Base-by-base conservation (phyloP, 2,888 invertebrate genomes). In the Ganaspis brasiliensis region DNA sequence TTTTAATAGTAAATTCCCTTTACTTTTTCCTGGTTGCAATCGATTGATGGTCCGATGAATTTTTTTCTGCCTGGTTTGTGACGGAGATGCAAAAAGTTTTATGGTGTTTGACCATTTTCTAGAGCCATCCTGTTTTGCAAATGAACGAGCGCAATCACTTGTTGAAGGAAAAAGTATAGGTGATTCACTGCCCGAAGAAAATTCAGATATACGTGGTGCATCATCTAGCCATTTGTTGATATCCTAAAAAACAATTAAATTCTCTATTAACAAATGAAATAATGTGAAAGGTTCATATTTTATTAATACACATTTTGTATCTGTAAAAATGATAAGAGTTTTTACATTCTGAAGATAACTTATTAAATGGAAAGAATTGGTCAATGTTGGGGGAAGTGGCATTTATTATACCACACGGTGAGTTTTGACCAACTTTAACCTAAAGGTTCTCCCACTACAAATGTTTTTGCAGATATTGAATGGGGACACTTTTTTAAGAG, bases 191-290 rank as follows among this genome's bases (percentile, higher is more conserved):
- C 95, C 95, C 0, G 96, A 96, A 84, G 96, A 96, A 81, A 95
- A 95, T 84, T 95, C 95, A 0, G 95, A 94, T 79, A 95, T 94
- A 83, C 95, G 95, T 0, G 97, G 97, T 0, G 97, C 96, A 85
- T 97, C 97, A 87, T 97, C 97, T 78, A 97, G 92, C 97, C 97
- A 97, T 87, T 97, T 96, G 89, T 96, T 97, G 56, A 97, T 97
- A 89, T 97, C 97, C 93, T 97, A 96, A 63, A 61, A n/a, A 31
- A 14, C 4, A 37, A 67, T 31, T 2, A 31, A 70, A 35, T 12
- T 61, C 2, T 52, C 5, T 40, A 31, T 59, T 45, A 73, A 31
- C 52, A 49, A 63, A 52, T 24, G 10, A 19, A 45, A 24, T 49
- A 73, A 6, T 31, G 6, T 31, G 6, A 31, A 31, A 31, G n/a